Evolutionary conservation across 2,797 vertebrate genomes (phyloP).

Genomic region (Mareca strepera): DNA sequence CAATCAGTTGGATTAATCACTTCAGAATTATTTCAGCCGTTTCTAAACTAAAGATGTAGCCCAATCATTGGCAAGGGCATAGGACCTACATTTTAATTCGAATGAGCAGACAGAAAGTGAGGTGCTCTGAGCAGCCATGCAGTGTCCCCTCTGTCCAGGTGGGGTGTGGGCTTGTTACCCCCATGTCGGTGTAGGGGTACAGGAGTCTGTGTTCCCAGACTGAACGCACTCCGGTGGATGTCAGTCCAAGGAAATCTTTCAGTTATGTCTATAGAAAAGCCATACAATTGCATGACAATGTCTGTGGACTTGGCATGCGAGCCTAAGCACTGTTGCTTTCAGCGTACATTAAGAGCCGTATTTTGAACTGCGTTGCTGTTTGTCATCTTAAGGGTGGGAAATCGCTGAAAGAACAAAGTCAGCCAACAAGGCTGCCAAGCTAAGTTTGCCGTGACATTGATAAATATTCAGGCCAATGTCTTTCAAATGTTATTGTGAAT

Average conservation of each 20-base stretch:
- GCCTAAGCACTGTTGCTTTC: neutral
- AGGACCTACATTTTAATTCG: neutral
- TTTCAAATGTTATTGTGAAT: slow-evolving; percentile 81
- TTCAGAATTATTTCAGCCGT: slow-evolving; percentile 18
- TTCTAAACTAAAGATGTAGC: neutral
- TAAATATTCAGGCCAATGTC: slow-evolving; percentile 78
- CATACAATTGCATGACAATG: neutral
- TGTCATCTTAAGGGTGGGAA: slow-evolving; percentile 74
- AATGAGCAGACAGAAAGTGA: neutral
- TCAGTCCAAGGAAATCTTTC: neutral
- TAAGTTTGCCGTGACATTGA: slow-evolving; percentile 64
- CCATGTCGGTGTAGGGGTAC: neutral
- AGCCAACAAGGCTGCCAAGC: slow-evolving; percentile 70
- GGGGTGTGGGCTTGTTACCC: neutral
- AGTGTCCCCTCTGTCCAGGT: neutral
- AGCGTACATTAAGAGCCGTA: neutral
- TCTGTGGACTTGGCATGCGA: neutral
- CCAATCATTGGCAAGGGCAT: neutral
- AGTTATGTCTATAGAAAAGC: neutral
- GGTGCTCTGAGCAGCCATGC: neutral
- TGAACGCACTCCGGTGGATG: neutral
- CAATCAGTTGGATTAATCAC: slow-evolving; percentile 19
- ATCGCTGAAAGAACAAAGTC: slow-evolving; percentile 65
- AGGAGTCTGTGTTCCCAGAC: neutral
- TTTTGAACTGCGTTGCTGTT: slow-evolving; percentile 68